These are phyloP conservation scores for Dicycla oo DNA, from an alignment of 2,888 invertebrate species.

Conservation along the genomic window DNA sequence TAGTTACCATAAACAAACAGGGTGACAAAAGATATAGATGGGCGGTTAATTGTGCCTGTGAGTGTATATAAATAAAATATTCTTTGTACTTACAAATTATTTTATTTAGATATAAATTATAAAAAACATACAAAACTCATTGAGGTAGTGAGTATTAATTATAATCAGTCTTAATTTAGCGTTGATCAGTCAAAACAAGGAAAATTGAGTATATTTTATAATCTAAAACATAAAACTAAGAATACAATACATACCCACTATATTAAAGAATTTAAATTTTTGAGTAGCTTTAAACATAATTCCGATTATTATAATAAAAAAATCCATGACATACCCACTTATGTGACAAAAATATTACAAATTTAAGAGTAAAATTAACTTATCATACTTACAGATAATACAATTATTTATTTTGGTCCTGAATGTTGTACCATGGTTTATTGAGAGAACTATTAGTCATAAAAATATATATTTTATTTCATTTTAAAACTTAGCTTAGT, in stretches of 20 bases:
- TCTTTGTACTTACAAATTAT: conserved; percentile 13
- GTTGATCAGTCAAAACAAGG: conserved; percentile 24
- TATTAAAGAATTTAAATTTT: background rate
- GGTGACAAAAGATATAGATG: no score
- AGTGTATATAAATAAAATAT: conserved; percentile 27
- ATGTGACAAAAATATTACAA: conserved; percentile 1
- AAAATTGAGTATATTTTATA: background rate
- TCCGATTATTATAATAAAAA: background rate
- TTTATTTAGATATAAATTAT: conserved; percentile 49
- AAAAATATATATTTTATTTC: conserved; percentile 3
- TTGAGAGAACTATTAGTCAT: background rate
- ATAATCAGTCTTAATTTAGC: conserved; percentile 65
- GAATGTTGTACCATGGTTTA: conserved; percentile 25
- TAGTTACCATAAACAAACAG: no score
- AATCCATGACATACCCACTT: background rate
- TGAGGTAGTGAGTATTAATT: conserved; percentile 66
- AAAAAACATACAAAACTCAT: conserved; percentile 43
- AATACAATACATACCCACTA: conserved; percentile 32
- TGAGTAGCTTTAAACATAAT: background rate
- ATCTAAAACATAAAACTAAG: conserved; percentile 34
- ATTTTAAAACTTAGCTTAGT: conserved; percentile 15
- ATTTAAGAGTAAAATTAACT: background rate
- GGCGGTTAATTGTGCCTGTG: no score
- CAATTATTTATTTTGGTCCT: conserved; percentile 15
- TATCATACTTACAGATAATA: conserved; percentile 12